phyloP scores from a whole-genome alignment of 2,797 vertebrate species.

The Gymnoscopelus microlampas region DNA sequence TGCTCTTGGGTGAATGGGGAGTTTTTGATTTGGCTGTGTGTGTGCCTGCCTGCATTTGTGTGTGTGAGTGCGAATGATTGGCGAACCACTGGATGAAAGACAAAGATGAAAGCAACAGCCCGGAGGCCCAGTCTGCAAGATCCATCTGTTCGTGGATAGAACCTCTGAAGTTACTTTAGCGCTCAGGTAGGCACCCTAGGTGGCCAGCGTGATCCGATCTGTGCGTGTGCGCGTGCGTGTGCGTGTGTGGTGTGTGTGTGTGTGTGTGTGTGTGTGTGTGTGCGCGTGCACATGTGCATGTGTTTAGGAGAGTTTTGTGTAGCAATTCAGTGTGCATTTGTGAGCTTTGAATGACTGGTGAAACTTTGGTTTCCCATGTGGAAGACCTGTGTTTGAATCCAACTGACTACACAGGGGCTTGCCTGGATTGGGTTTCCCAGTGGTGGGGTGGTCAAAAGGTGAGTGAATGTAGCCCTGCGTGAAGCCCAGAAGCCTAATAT shows the following conservation, averaged over 20 bases:
- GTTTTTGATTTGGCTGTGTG: conserved; percentile 53
- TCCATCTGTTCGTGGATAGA: conserved; percentile 67
- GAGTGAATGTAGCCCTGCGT: too few species aligned
- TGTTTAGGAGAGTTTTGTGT: not conserved
- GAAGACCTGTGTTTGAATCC: too few species aligned
- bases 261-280: conserved; percentile 2
- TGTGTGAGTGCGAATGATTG: conserved; percentile 35
- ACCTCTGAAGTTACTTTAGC: conserved; percentile 60
- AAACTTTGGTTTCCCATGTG: too few species aligned
- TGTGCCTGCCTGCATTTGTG: conserved; percentile 3
- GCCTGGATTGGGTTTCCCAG: too few species aligned
- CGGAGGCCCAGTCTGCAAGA: conserved; percentile 58
- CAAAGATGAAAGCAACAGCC: conserved; percentile 77
- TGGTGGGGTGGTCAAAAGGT: too few species aligned
- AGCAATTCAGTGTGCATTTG: not conserved
- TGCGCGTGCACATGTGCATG: not conserved
- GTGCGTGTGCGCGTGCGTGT: conserved; percentile 3
- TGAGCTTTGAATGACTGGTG: not conserved
- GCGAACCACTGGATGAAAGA: conserved; percentile 67
- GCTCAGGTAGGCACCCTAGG: conserved; percentile 47
- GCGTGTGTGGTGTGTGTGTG: conserved; percentile 15
- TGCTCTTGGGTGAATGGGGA: conserved; percentile 65
- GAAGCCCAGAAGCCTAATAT: too few species aligned
- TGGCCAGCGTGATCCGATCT: conserved; percentile 24
- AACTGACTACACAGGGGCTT: too few species aligned